Evolutionary conservation across 1,140 invertebrate genomes (phyloP).

Genomic region (Nebria ingens): DNA sequence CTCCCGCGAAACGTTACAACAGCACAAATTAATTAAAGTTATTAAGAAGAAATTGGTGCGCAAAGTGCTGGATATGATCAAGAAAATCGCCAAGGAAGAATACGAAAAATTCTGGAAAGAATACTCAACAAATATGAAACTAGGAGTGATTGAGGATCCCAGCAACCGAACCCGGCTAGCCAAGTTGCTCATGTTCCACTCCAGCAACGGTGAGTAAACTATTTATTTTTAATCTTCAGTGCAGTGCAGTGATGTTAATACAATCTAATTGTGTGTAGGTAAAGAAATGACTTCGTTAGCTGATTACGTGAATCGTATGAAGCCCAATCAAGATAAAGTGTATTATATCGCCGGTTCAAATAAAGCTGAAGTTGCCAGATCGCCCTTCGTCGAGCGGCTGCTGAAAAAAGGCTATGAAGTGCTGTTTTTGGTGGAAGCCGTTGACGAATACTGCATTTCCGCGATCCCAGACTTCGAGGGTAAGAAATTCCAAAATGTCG

Average conservation of each 20-base stretch:
- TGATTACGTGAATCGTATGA: constrained; percentile 94
- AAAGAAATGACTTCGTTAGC: constrained; percentile 59
- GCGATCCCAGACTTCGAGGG: constrained; percentile 97
- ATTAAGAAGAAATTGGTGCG: constrained; percentile 98
- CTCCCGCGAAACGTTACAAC: constrained; percentile 94
- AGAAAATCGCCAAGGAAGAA: constrained; percentile 87
- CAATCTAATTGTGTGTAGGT: constrained; percentile 23
- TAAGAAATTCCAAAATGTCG: constrained; percentile 99
- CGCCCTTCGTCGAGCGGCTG: constrained; percentile 92
- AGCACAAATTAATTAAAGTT: constrained; percentile 95
- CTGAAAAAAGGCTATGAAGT: constrained; percentile 95
- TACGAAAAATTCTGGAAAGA: constrained; percentile 98
- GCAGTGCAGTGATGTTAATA: no score
- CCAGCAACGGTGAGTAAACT: constrained; percentile 54
- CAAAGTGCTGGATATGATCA: constrained; percentile 96
- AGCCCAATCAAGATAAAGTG: constrained; percentile 91
- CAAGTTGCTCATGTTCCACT: constrained; percentile 86
- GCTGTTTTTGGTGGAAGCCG: constrained; percentile 88
- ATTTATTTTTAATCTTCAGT: no score
- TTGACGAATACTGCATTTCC: constrained; percentile 97
- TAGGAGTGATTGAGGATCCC: constrained; percentile 96
- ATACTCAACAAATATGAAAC: constrained; percentile 96
- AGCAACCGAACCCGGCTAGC: constrained; percentile 90
- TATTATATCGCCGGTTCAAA: constrained; percentile 92
- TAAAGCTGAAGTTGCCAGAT: constrained; percentile 79